Base-by-base conservation (phyloP, 2,797 vertebrate species). In the Anas bernieri region DNA sequence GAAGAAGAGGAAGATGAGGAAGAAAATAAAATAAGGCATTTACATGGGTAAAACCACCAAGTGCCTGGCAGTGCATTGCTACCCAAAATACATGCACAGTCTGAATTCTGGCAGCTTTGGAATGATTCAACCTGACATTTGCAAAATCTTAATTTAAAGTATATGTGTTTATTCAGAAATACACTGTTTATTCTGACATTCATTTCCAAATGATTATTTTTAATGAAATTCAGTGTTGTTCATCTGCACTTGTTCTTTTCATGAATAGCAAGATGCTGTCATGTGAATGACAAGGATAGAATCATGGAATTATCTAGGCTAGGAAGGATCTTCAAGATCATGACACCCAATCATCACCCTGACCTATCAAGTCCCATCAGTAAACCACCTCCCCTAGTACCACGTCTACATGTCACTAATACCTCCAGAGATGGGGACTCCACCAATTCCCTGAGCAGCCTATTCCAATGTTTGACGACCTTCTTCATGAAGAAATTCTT, bases 181-280 rank as follows among this genome's bases (percentile, higher is more conserved):
- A 55, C 8, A 23, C 25, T 45, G 9, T 52, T 88, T 72, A 52
- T 55, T 81, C 59, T 59, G 46, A 41, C 50, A n/a, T 74, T 75
- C 56, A 28, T 22, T 85, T 91, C 86, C 76, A 86, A 90, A 67
- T 21, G 26, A 82, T 45, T 79, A n/a, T 59, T 88, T 88, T 90
- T 76, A 90, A 92, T 70, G 69, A 50, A 89, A 69, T 89, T 72
- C 66, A 37, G 17, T 48, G 18, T 13, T 86, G 52, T 56, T 89
- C 35, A 35, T 54, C 68, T 79, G 50, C 46, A 28, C 33, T 92
- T 68, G 63, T 64, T 31, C 48, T 72, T 83, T 54, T 12, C 11
- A 46, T 46, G 46, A 46, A 25, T 46, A 75, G 26, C 16, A 86
- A 56, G 28, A 63, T 91, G 45, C 28, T 92, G 35, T n/a, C 25